Conservation (phyloP, 2,113 vertebrate genomes). For the Chionomys nivalis region DNA sequence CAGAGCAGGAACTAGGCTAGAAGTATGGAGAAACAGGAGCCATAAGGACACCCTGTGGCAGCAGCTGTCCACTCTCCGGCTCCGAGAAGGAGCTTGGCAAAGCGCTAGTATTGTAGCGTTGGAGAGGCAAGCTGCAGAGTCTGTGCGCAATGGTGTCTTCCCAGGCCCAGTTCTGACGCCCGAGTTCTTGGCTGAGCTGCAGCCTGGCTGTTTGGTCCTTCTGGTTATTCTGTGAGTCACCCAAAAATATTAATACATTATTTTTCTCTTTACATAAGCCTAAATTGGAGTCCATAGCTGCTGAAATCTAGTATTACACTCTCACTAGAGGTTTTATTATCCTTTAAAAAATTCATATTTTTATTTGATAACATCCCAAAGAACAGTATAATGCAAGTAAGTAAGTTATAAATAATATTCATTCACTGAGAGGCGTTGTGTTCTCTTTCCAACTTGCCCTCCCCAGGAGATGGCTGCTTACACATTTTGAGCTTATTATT, state of each 20-base stretch:
- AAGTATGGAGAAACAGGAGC: not conserved
- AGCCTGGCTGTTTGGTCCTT: not conserved
- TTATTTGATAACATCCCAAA: not conserved
- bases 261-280: slow-evolving; percentile 39
- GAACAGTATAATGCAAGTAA: not conserved
- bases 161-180: not conserved
- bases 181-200: not conserved
- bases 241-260: not conserved
- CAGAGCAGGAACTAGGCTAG: not conserved
- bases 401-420: not conserved
- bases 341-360: slow-evolving; percentile 27
- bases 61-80: not conserved
- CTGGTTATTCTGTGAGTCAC: slow-evolving; percentile 9
- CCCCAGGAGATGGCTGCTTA: not conserved
- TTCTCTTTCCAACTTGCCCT: not conserved
- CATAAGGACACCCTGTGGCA: not conserved
- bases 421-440: not conserved
- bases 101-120: not conserved
- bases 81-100: not conserved
- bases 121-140: not conserved
- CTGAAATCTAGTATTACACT: not conserved
- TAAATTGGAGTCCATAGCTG: not conserved
- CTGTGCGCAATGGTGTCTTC: not conserved
- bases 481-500: not conserved
- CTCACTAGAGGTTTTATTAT: not conserved